These are phyloP conservation scores for Scaptomyza caliginosa DNA, from an alignment of 2,888 invertebrate species.

Conservation along the genomic window DNA sequence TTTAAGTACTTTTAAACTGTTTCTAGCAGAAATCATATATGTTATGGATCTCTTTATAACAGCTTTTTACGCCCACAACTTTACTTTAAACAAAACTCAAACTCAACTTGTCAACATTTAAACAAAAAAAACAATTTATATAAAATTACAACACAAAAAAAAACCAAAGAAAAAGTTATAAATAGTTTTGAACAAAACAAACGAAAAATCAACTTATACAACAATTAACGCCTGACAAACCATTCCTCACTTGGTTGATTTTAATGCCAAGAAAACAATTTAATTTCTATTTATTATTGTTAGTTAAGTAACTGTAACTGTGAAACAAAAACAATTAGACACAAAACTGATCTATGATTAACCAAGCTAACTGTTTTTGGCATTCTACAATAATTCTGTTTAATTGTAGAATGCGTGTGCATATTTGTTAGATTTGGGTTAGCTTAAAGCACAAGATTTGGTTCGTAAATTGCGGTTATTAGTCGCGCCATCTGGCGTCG, in stretches of 20 bases:
- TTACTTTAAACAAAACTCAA: not conserved
- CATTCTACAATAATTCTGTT: conserved; percentile 24
- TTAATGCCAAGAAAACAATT: conserved; percentile 20
- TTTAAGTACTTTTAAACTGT: not conserved
- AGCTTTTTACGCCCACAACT: not conserved
- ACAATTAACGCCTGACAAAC: conserved; percentile 54
- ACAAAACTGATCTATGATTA: conserved; percentile 44
- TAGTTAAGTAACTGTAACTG: conserved; percentile 28
- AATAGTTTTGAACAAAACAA: conserved; percentile 38
- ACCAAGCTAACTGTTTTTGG: conserved; percentile 49
- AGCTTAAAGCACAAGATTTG: conserved; percentile 31
- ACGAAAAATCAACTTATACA: conserved; percentile 29
- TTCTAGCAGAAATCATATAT: not conserved
- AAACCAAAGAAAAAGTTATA: conserved; percentile 45
- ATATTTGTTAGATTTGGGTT: conserved; percentile 62
- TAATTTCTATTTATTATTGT: conserved; percentile 59
- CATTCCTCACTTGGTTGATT: conserved; percentile 67
- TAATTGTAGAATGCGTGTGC: conserved; percentile 47
- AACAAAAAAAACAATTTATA: conserved; percentile 31
- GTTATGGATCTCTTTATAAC: not conserved
- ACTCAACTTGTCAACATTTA: conserved; percentile 27
- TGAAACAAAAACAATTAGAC: conserved; percentile 36
- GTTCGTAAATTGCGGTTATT: conserved; percentile 49
- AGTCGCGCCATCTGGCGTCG: conserved; percentile 28
- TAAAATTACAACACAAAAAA: conserved; percentile 29